phyloP scores from a whole-genome alignment of 2,888 invertebrate species.

The Cynaeus angustus region DNA sequence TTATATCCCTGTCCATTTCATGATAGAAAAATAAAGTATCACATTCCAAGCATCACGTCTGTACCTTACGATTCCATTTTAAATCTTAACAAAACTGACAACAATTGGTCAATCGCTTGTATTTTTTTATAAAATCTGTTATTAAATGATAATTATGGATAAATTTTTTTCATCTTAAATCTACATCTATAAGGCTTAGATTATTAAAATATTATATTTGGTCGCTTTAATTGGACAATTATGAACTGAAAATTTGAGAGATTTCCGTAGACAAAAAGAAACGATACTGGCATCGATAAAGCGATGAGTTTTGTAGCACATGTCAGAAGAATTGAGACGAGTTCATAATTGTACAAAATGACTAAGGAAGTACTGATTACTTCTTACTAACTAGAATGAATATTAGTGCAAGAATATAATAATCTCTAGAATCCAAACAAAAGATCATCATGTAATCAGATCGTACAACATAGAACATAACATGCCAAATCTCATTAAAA shows the following conservation, averaged over 20 bases:
- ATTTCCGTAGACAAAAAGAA: slow-evolving; percentile 16
- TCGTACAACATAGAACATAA: slow-evolving; percentile 32
- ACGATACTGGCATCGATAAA: slow-evolving; percentile 26
- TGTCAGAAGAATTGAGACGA: slow-evolving; percentile 34
- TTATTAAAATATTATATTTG: slow-evolving; percentile 66
- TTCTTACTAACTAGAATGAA: slow-evolving; percentile 48
- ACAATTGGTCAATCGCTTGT: slow-evolving; percentile 59
- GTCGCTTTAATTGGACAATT: slow-evolving; percentile 65
- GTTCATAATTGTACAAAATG: slow-evolving; percentile 51
- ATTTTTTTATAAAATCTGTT: slow-evolving; percentile 57
- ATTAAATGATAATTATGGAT: slow-evolving; percentile 55
- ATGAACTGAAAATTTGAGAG: slow-evolving; percentile 50
- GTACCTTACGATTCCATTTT: slow-evolving; percentile 49
- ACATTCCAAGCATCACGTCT: slow-evolving; percentile 66
- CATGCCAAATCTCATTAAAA: slow-evolving; percentile 47
- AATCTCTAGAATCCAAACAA: slow-evolving; percentile 27
- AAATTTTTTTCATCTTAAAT: slow-evolving; percentile 55
- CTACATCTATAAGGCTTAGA: slow-evolving; percentile 68
- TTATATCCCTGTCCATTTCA: slow-evolving; percentile 60
- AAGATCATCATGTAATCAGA: slow-evolving; percentile 40
- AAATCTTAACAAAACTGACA: slow-evolving; percentile 52
- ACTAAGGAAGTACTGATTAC: slow-evolving; percentile 47
- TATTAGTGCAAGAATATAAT: slow-evolving; percentile 42
- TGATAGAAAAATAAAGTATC: slow-evolving; percentile 71
- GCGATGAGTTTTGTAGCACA: slow-evolving; percentile 13